Evolutionary conservation across 2,113 vertebrate species (phyloP).

Genomic region (Dolichallabes microphthalmus): DNA sequence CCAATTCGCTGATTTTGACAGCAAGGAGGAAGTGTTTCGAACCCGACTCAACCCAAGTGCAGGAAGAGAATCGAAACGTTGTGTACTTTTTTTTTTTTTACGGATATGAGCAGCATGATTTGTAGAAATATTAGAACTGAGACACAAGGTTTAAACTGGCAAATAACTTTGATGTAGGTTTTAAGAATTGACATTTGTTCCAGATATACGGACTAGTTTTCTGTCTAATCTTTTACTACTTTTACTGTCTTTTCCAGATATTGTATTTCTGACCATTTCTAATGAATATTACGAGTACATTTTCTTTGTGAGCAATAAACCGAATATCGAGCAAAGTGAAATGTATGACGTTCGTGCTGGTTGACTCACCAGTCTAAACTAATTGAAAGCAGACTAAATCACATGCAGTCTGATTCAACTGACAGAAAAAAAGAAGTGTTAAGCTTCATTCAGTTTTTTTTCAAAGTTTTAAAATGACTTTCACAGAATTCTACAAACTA

Average conservation of each 20-base stretch:
- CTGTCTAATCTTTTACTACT: not conserved
- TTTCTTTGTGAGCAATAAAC: not conserved
- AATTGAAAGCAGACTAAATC: not conserved
- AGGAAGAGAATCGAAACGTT: not conserved
- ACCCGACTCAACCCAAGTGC: not conserved
- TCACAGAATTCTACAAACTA: not conserved
- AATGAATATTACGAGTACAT: not conserved
- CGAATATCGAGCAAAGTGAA: not conserved
- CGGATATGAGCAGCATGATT: not conserved
- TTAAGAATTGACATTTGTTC: not conserved
- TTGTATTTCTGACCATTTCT: not conserved
- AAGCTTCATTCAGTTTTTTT: not conserved
- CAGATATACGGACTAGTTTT: not conserved
- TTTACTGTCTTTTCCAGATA: not conserved
- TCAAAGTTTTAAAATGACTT: not conserved
- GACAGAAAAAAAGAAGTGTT: not conserved
- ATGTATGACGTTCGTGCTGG: not conserved
- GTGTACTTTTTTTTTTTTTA: not conserved
- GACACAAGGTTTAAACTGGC: not conserved
- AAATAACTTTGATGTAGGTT: not conserved
- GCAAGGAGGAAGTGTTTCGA: not conserved
- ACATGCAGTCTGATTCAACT: not conserved
- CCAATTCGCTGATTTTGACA: not conserved
- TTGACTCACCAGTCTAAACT: not conserved
- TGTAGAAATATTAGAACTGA: not conserved